These are phyloP conservation scores for Dasypolia templi DNA, from an alignment of 2,888 invertebrate genomes.

Conservation along the genomic window DNA sequence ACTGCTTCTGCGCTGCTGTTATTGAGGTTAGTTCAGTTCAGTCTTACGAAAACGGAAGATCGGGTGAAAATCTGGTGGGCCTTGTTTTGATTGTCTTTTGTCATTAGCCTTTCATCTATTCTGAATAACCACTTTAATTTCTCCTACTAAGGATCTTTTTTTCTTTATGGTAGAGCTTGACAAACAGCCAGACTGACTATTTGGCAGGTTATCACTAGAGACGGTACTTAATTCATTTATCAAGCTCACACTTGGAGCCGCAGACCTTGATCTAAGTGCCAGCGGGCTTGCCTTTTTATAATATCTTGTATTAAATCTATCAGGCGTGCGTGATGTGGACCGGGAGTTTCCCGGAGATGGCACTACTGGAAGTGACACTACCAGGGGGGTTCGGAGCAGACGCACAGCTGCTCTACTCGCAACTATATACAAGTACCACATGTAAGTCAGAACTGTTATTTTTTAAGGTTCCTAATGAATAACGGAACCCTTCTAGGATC, in stretches of 20 bases:
- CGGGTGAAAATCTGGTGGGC: neutral
- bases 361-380: slow-evolving; percentile 91
- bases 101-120: neutral
- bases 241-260: neutral
- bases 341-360: slow-evolving; percentile 88
- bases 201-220: neutral
- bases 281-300: neutral
- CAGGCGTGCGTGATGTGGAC: slow-evolving; percentile 85
- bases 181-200: neutral
- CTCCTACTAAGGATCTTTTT: neutral
- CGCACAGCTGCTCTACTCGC: slow-evolving; percentile 88
- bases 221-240: neutral
- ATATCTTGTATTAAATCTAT: neutral
- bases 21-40: slow-evolving; percentile 75
- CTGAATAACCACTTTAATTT: neutral
- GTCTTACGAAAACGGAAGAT: neutral
- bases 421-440: slow-evolving; percentile 83
- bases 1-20: slow-evolving; percentile 85
- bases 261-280: neutral
- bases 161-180: neutral
- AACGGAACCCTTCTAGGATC: no score
- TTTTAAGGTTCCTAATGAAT: no score
- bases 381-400: slow-evolving; percentile 92
- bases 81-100: neutral
- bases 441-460: slow-evolving; percentile 74